Percentiles rank a stretch among this genome's conserved stretches.
Conservation (phyloP, 2,888 invertebrate species). For the Ormyrus thymus region DNA sequence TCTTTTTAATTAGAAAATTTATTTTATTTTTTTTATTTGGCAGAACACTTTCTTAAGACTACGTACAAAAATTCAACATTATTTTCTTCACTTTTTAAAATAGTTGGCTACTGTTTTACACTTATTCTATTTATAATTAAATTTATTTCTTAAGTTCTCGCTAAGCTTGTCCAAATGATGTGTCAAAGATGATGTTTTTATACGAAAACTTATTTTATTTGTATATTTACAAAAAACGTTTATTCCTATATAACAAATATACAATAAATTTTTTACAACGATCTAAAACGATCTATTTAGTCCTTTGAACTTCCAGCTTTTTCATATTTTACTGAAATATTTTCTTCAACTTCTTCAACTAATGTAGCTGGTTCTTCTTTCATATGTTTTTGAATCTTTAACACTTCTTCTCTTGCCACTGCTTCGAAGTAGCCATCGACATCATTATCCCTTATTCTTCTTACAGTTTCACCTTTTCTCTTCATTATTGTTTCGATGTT, state of each 20-base stretch:
- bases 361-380: slow-evolving; percentile 16
- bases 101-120: not conserved
- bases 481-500: slow-evolving; percentile 95
- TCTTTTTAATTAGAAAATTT: slow-evolving; percentile 5
- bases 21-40: not conserved
- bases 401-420: slow-evolving; percentile 72
- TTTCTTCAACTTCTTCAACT: slow-evolving; percentile 26
- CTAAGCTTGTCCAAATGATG: slow-evolving; percentile 42
- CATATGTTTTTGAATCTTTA: slow-evolving; percentile 39
- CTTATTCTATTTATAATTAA: slow-evolving; percentile 7
- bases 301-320: slow-evolving; percentile 44
- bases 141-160: slow-evolving; percentile 21
- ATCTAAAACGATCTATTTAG: slow-evolving; percentile 9
- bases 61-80: too few relatives aligned
- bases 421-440: slow-evolving; percentile 76
- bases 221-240: slow-evolving; percentile 44
- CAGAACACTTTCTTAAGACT: not conserved
- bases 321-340: slow-evolving; percentile 26
- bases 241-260: slow-evolving; percentile 51
- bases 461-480: slow-evolving; percentile 90
- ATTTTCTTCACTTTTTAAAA: not conserved
- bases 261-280: slow-evolving; percentile 59
- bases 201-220: slow-evolving; percentile 47
- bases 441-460: slow-evolving; percentile 74
- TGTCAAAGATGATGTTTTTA: slow-evolving; percentile 46